A percentile compares a stretch with the other conserved stretches of the same genome.
These are phyloP conservation scores for Pogona vitticeps DNA, from an alignment of 2,113 vertebrate species.

Conservation along the genomic window DNA sequence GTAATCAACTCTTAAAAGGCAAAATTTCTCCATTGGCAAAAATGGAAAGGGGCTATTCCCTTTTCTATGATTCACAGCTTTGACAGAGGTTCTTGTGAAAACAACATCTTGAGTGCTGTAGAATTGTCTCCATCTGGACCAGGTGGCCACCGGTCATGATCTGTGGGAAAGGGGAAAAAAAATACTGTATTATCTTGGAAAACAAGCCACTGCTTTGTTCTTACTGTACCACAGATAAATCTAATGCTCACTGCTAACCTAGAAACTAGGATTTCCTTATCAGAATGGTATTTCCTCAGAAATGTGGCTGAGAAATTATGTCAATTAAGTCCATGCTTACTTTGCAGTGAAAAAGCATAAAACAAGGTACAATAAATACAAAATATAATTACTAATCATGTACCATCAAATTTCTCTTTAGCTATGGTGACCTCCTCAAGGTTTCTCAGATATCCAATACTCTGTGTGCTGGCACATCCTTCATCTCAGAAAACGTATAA, in stretches of 20 bases:
- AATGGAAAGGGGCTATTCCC: not conserved
- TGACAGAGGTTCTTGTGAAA: constrained; percentile 61
- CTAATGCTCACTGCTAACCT: too few relatives aligned
- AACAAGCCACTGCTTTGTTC: not conserved
- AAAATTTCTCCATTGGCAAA: not conserved
- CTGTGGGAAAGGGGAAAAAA: constrained; percentile 68
- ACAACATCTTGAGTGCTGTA: constrained; percentile 73
- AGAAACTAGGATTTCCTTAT: too few relatives aligned
- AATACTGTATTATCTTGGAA: not conserved
- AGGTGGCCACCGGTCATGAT: constrained; percentile 83
- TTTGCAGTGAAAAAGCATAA: not conserved
- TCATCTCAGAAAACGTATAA: too few relatives aligned
- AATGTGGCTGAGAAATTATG: too few relatives aligned
- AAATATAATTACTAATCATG: too few relatives aligned
- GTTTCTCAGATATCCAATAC: too few relatives aligned
- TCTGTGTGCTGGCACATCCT: too few relatives aligned
- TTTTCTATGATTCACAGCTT: constrained; percentile 59
- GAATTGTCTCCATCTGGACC: constrained; percentile 84
- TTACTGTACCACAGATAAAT: not conserved
- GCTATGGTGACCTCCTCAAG: too few relatives aligned
- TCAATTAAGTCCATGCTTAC: too few relatives aligned
- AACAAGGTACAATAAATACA: too few relatives aligned
- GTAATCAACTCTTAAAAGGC: not conserved
- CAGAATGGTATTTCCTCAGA: too few relatives aligned
- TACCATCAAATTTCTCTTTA: too few relatives aligned